Base-by-base conservation (phyloP, 2,888 invertebrate genomes). In the Tenthredo scrophulariae region DNA sequence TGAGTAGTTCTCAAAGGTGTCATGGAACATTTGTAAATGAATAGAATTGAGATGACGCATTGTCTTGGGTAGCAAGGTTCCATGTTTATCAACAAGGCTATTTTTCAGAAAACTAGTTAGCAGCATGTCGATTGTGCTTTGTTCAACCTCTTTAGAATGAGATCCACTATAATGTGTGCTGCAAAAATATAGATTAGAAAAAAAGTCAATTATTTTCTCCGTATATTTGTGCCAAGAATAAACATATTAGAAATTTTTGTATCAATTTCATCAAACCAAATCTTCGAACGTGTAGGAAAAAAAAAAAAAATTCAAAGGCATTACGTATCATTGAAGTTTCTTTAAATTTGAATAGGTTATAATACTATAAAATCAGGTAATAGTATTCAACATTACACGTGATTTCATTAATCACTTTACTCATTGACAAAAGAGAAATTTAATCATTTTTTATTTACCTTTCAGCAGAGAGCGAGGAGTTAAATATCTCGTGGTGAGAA, bases 1-100 rank as follows among this genome's bases (percentile, higher is more conserved):
- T 26, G 58, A 62, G 29, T 40, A 62, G 62, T 80, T 62, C 62
- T 80, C 40, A 50, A 80, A 80, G 15, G 58, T 62, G 80, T 33
- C 29, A 62, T 62, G 58, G 22, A 80, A 29, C 80, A 18, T 40
- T 26, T 80, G 58, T 0, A 37, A 62, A 40, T 80, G 58, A 1
- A 58, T 62, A 9, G 80, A 37, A 22, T 40, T 37, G 40, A 80
- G 80, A 15, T 80, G 62, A n/a, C 62, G 37, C 79, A 62, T 80
- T 50, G 62, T 62, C 62, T 80, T 80, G 37, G 58, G 79, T 40
- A 80, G 7, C 37, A 80, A 26, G 4, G n/a, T 40, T 1, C 62
- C 79, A 37, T 80, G 62, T 50, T 40, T 62, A n/a, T 58, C 79
- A 10, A 62, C 29, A 22, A 50, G 22, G n/a, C 50, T n/a, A n/a